A percentile compares a stretch with the other conserved stretches of the same genome.
Conservation (phyloP, 2,113 vertebrate genomes). For the Calonectris borealis region DNA sequence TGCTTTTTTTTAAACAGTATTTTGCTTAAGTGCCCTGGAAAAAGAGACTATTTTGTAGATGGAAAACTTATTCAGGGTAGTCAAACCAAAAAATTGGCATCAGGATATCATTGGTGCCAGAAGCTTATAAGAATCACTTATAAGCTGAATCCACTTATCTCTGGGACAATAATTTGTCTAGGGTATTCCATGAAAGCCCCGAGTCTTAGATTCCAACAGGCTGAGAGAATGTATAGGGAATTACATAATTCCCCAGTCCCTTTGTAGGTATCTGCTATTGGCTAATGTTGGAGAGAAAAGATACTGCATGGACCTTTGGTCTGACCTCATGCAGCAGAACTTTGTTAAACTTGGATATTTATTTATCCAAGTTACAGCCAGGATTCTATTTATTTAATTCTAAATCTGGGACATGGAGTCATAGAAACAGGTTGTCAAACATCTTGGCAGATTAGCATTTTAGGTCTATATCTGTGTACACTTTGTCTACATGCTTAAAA, state of each 20-base stretch:
- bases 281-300: background rate
- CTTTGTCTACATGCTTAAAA: background rate
- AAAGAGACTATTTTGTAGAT: background rate
- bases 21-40: background rate
- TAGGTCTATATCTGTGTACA: background rate
- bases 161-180: background rate
- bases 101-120: background rate
- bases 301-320: background rate
- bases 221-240: background rate
- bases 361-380: background rate
- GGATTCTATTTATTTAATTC: background rate
- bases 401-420: background rate
- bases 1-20: background rate
- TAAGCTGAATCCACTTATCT: background rate
- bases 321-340: background rate
- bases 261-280: background rate
- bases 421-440: background rate
- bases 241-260: background rate
- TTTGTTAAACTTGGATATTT: background rate
- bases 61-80: background rate
- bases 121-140: background rate
- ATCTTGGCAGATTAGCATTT: background rate
- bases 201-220: background rate
- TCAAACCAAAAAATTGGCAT: background rate
- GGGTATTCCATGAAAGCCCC: background rate